Evolutionary conservation across 2,113 vertebrate species (phyloP), one percentile per base, ranked within the genome.

Genomic region (Megaceryle torquata): DNA sequence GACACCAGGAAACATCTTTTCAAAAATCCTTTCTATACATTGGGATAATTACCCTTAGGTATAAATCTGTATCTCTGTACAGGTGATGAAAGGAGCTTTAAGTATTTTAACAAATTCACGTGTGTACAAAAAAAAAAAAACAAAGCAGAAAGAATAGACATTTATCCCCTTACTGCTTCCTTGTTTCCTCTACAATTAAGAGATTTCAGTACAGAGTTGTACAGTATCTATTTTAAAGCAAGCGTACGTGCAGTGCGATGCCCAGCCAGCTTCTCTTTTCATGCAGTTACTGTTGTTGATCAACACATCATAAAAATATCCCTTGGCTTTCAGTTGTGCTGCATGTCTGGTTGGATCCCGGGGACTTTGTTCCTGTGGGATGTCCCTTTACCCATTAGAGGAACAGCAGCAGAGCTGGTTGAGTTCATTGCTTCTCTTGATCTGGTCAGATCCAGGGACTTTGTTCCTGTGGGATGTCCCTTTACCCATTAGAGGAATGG

Each of bases 1-100:
- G n/a, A 91, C 51, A 91, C 56, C 93, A 87, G 95, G 96, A 97
- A 97, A 86, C 65, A 31, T 56, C n/a, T 56, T 94, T 97, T 63
- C 0, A 85, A 11, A 89, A 94, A 53, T 75, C 37, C 57, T 92
- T 71, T 91, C 94, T 85, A 60, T 89, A 39, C 5, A 8, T 44
- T 39, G 43, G 31, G 53, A 39, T 88, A 91, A 81, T 89, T 91
- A 70, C 24, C 18, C 15, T 61, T 82, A 60, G 51, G 84, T 95
- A 85, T 60, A 67, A 95, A 85, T 81, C 46, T 67, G 5, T 57
- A 3, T 75, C 59, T 86, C 72, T 70, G 50, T 88, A 80, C 25
- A n/a, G 24, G 70, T 61, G 37, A 72, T 89, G 50, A 65, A 86
- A 85, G 29, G 50, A 5, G 9, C 43, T 68, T 46, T 46, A 76